Evolutionary conservation across 2,113 vertebrate species (phyloP), one percentile per base, ranked within the genome.

Genomic region (Gambusia affinis): DNA sequence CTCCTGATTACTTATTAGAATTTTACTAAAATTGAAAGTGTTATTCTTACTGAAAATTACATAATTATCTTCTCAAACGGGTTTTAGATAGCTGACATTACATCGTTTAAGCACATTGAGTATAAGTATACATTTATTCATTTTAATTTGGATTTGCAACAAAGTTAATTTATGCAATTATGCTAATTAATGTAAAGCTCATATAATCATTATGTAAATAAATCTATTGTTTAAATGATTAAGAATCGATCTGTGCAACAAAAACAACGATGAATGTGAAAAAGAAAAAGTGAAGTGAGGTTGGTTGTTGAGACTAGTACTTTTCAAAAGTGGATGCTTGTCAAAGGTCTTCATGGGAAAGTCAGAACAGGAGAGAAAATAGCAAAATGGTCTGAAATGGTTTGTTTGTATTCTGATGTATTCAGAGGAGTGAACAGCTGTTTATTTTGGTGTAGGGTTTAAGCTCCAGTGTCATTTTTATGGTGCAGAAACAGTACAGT

Each of bases 251-350:
- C 31, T 33, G 7, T 5, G 3, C 35, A 37, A 37, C 35, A 35
- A 22, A 33, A 22, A 17, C 27, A 39, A 24, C 2, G 8, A 64
- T 15, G 33, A 33, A 10, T 27, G 1, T 65, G 33, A 39, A 65
- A 39, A 19, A 29, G 2, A 37, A 44, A 17, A 64, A 19, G n/a
- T 67, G 37, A 67, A 15, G n/a, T 44, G 27, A 22, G 22, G 1
- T 2, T 44, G n/a, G 33, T n/a, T 39, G 24, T 63, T 42, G 64
- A 44, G 64, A 67, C 15, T 28, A n/a, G 14, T 28, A 44, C 64
- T 67, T 67, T 44, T 27, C 12, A 35, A 39, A 65, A 67, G 64
- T 67, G n/a, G 64, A 67, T 44, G 64, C 19, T 39, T 44, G 37
- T 42, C 64, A 67, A 27, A 67, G 64, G 64, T 42, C 37, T 42